These are phyloP conservation scores for Meloidogyne floridensis DNA, from an alignment of 1,140 invertebrate species.

Conservation along the genomic window DNA sequence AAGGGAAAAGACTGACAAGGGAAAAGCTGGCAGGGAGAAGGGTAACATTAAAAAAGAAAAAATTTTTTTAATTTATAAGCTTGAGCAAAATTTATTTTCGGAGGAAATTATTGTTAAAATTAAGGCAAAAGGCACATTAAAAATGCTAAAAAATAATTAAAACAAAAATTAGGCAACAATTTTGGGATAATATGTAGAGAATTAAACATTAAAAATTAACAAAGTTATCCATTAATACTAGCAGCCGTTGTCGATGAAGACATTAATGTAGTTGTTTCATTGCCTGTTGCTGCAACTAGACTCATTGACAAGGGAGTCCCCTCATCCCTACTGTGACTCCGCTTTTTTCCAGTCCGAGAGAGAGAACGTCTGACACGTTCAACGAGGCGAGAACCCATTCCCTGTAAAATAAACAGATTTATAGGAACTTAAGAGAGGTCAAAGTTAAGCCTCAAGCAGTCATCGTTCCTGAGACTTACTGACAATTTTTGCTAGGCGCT, in stretches of 20 bases:
- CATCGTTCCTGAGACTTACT: too few species aligned
- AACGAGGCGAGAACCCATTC: slow-evolving; percentile 62
- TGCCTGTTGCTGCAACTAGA: not conserved
- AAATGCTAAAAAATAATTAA: not conserved
- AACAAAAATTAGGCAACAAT: not conserved
- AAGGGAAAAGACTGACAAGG: too few species aligned
- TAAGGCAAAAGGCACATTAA: slow-evolving; percentile 1
- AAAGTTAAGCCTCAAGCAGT: too few species aligned
- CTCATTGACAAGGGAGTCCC: slow-evolving; percentile 30
- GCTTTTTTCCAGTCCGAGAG: slow-evolving; percentile 39
- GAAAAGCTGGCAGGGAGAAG: not conserved
- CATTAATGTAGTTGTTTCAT: not conserved
- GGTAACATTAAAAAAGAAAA: not conserved
- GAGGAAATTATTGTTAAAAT: not conserved
- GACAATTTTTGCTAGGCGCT: too few species aligned
- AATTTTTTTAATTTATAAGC: not conserved
- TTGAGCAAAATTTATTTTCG: not conserved
- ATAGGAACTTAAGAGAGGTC: too few species aligned
- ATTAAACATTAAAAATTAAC: too few species aligned
- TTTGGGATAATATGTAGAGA: not conserved
- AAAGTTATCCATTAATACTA: not conserved
- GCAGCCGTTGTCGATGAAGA: not conserved
- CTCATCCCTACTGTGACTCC: slow-evolving; percentile 25
- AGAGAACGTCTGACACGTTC: slow-evolving; percentile 61
- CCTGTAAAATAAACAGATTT: not conserved